Base-by-base conservation (phyloP, 2,113 vertebrate species). In the Theropithecus gelada region DNA sequence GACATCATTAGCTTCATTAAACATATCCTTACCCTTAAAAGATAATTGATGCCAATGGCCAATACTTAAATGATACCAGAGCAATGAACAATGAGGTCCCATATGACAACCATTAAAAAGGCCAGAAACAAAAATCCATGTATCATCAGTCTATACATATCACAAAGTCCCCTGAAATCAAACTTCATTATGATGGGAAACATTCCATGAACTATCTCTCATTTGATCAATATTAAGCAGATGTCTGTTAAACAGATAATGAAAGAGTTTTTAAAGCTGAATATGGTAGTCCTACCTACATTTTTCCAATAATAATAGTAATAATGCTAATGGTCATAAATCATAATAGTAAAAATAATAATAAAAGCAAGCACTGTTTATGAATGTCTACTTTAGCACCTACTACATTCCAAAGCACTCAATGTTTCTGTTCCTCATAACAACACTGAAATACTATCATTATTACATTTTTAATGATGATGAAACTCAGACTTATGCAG, bases 81-180 rank as follows among this genome's bases (percentile, higher is more conserved):
- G 88, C 90, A 95, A 96, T 93, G 90, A 50, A 86, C 84, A 96
- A 95, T 72, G 64, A 90, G 86, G 57, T 94, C 87, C 92, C 85
- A 86, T 82, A 78, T 93, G 93, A 97, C 18, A 97, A 94, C 82
- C 70, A 94, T 14, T 43, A 8, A 96, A 96, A 96, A 83, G 76
- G 78, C 85, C 94, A 96, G 72, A 98, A 96, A 81, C 72, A 97
- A 97, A 97, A 96, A 91, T 96, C 96, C 88, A 97, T 66, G 76
- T 86, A 95, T 97, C 83, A 96, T 95, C 91, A 92, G 88, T 95
- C 73, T 89, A 90, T 87, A 95, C 90, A 83, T 88, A 97, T 85
- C 87, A 91, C 76, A 90, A 92, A 97, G 66, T 90, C 78, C 82
- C 94, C 73, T 84, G 85, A 38, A 96, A 96, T 72, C 81, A 93